A percentile compares a stretch with the other conserved stretches of the same genome.
Evolutionary conservation across 1,140 invertebrate species (phyloP).

Genomic region (Euborellia annulipes): DNA sequence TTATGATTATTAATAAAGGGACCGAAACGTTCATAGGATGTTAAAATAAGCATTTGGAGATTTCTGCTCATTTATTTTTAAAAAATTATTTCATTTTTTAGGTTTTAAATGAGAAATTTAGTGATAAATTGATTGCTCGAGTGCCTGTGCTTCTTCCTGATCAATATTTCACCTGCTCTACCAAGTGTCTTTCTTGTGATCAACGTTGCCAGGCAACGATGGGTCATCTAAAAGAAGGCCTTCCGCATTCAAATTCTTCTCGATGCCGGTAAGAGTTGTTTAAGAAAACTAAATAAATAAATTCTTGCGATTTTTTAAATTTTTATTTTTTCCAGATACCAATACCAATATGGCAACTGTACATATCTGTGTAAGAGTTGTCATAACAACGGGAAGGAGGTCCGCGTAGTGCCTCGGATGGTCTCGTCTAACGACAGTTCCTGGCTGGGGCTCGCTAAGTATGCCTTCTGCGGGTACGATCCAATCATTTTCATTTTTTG

Average conservation of each 20-base stretch:
- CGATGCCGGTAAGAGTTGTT: conserved; percentile 27
- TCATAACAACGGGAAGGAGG: conserved; percentile 39
- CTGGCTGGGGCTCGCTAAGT: conserved; percentile 56
- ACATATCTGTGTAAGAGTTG: conserved; percentile 55
- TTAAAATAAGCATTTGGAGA: no score
- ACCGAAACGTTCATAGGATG: no score
- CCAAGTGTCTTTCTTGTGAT: conserved; percentile 55
- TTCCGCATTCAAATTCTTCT: conserved; percentile 36
- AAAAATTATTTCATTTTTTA: conserved; percentile 21
- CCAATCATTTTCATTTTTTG: no score
- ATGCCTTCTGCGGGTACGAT: conserved; percentile 58
- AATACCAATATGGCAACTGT: conserved; percentile 65
- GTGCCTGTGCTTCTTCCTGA: conserved; percentile 53
- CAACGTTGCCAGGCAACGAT: conserved; percentile 53
- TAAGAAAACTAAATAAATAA: conserved; percentile 1
- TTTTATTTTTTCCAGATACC: conserved; percentile 36
- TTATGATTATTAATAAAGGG: no score
- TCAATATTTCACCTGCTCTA: conserved; percentile 63
- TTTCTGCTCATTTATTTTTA: conserved; percentile 1
- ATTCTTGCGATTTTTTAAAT: no score
- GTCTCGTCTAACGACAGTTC: conserved; percentile 42
- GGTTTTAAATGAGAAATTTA: conserved; percentile 63
- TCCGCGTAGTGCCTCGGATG: conserved; percentile 43
- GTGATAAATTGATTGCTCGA: conserved; percentile 44
- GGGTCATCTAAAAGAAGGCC: conserved; percentile 56